A percentile compares a stretch with the other conserved stretches of the same genome.
Evolutionary conservation across 2,888 invertebrate genomes (phyloP).

Genomic region (Panzeria rudis): DNA sequence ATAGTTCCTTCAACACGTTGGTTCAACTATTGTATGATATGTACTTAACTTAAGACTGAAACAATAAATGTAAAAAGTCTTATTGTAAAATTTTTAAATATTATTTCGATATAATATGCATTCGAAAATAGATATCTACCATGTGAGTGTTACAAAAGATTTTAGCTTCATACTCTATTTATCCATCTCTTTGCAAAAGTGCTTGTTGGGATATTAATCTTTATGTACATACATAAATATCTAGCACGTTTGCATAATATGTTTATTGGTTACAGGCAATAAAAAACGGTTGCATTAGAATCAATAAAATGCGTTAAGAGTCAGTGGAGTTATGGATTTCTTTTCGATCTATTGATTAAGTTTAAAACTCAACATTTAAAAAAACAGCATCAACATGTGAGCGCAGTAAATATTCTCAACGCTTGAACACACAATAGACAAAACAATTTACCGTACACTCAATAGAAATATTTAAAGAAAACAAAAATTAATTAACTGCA

Average conservation of each 20-base stretch:
- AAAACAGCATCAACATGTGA: background rate
- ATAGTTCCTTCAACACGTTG: too few relatives aligned
- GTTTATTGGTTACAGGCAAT: background rate
- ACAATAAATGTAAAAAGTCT: too few relatives aligned
- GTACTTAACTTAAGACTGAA: too few relatives aligned
- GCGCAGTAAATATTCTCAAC: constrained; percentile 8
- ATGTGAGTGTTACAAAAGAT: too few relatives aligned
- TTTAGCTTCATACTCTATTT: background rate
- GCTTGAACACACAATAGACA: constrained; percentile 22
- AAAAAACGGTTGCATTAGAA: constrained; percentile 2
- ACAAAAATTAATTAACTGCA: constrained; percentile 74
- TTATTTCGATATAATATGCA: too few relatives aligned
- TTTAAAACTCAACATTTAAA: background rate
- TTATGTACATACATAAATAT: background rate
- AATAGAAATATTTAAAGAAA: constrained; percentile 59
- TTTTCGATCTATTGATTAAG: constrained; percentile 8
- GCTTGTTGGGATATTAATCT: background rate
- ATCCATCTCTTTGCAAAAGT: background rate
- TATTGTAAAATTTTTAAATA: too few relatives aligned
- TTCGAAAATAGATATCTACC: too few relatives aligned
- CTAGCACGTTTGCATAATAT: background rate
- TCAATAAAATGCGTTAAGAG: constrained; percentile 20
- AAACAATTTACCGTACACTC: constrained; percentile 47
- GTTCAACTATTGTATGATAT: too few relatives aligned
- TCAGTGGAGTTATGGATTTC: constrained; percentile 1